phyloP scores from a whole-genome alignment of 2,113 vertebrate genomes.

The Lota lota region DNA sequence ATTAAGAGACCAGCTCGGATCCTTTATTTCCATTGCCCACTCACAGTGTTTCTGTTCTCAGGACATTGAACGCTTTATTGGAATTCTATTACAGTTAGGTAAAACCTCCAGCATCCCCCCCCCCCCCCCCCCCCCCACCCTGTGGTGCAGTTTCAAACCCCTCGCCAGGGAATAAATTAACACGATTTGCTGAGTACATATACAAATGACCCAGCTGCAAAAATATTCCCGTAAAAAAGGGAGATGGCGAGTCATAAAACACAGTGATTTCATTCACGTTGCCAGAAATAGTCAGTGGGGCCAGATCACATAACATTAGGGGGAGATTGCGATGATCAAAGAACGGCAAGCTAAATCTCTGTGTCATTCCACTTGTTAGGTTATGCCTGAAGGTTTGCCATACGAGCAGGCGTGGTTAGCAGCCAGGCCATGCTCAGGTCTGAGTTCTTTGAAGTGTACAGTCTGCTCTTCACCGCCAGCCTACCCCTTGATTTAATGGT shows the following conservation, averaged over 20 bases:
- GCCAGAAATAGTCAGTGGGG: slow-evolving; percentile 15
- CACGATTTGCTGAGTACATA: slow-evolving; percentile 43
- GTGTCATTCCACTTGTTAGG: slow-evolving; percentile 30
- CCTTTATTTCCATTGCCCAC: slow-evolving; percentile 53
- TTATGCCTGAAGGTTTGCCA: slow-evolving; percentile 28
- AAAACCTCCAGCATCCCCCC: slow-evolving; percentile 15
- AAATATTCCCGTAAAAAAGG: slow-evolving; percentile 44
- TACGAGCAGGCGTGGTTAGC: slow-evolving; percentile 24
- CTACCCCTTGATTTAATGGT: slow-evolving; percentile 46
- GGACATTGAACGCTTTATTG: slow-evolving; percentile 55
- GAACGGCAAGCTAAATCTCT: slow-evolving; percentile 13
- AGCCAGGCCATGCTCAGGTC: not conserved
- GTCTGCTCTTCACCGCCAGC: too few species aligned
- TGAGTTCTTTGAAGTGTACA: not conserved
- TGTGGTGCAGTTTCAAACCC: not conserved
- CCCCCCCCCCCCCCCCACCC: slow-evolving; percentile 6
- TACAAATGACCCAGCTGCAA: slow-evolving; percentile 49
- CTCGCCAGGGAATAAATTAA: slow-evolving; percentile 45
- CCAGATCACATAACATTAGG: not conserved
- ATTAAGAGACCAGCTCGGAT: slow-evolving; percentile 56
- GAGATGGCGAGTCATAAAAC: slow-evolving; percentile 13
- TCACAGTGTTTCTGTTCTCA: slow-evolving; percentile 51
- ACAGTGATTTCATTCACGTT: slow-evolving; percentile 47
- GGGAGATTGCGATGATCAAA: slow-evolving; percentile 34
- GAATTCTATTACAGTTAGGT: slow-evolving; percentile 18